Evolutionary conservation across 2,888 invertebrate species (phyloP).

Genomic region (Achlya flavicornis): DNA sequence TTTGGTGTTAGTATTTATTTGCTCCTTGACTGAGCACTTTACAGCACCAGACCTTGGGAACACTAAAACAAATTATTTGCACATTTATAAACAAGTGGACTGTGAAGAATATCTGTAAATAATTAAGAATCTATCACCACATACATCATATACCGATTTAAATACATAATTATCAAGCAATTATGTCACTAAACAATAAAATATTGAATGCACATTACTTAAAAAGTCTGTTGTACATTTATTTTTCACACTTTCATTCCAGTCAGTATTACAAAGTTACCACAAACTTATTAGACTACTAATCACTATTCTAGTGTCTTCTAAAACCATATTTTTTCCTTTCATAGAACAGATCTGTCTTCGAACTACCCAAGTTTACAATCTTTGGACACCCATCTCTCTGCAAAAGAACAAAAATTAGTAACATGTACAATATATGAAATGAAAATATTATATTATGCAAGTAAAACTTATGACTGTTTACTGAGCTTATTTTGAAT

Average conservation of each 20-base stretch:
- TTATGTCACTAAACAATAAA: not conserved
- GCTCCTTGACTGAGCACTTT: no score
- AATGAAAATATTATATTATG: not conserved
- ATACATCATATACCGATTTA: not conserved
- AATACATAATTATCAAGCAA: not conserved
- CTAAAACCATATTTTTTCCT: conserved; percentile 99
- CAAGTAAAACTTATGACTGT: not conserved
- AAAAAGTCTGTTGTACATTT: not conserved
- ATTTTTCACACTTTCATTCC: not conserved
- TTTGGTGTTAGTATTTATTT: no score
- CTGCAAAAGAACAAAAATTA: conserved; percentile 70
- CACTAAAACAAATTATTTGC: no score
- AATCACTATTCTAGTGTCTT: conserved; percentile 86
- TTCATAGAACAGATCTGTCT: conserved; percentile 99
- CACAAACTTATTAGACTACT: conserved; percentile 13
- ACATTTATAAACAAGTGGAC: no score
- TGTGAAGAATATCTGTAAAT: no score
- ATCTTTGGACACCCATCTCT: conserved; percentile 99
- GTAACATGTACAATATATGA: not conserved
- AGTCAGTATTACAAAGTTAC: not conserved
- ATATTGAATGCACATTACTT: not conserved
- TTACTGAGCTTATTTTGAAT: no score
- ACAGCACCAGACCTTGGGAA: no score
- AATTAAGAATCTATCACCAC: not conserved
- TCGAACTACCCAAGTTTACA: conserved; percentile 99